A percentile compares a stretch with the other conserved stretches of the same genome.
These are phyloP conservation scores for Polymixis lichenea DNA, from an alignment of 2,888 invertebrate species.

Conservation along the genomic window DNA sequence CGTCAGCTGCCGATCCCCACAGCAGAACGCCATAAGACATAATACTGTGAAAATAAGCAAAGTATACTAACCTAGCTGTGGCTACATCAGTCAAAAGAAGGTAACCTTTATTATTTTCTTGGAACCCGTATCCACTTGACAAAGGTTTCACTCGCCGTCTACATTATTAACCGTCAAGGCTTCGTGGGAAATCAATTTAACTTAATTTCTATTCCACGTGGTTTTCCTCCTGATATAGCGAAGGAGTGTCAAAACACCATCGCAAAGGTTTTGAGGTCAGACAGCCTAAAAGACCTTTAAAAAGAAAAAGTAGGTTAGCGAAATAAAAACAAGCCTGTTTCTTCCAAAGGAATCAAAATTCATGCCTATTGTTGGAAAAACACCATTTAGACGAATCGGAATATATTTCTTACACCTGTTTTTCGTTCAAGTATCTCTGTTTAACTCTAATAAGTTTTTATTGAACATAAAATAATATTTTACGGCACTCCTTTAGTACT, in stretches of 20 bases:
- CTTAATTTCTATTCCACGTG: background rate
- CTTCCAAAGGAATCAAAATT: slow-evolving; percentile 57
- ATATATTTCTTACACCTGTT: slow-evolving; percentile 66
- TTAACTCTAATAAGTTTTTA: slow-evolving; percentile 69
- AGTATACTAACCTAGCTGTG: too few relatives aligned
- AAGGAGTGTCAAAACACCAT: background rate
- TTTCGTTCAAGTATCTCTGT: slow-evolving; percentile 67
- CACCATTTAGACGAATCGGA: slow-evolving; percentile 42
- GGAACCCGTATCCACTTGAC: background rate
- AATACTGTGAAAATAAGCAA: too few relatives aligned
- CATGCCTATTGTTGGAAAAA: slow-evolving; percentile 41
- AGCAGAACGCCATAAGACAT: too few relatives aligned
- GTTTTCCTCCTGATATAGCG: background rate
- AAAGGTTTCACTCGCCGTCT: background rate
- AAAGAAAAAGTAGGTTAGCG: slow-evolving; percentile 17
- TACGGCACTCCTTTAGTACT: slow-evolving; percentile 63
- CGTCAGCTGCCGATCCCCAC: too few relatives aligned
- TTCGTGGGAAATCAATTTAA: background rate
- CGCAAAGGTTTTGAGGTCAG: slow-evolving; percentile 13
- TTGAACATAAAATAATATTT: slow-evolving; percentile 67
- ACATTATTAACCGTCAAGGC: background rate
- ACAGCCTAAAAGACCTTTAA: background rate
- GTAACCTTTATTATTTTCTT: background rate
- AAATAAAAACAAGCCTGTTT: slow-evolving; percentile 29
- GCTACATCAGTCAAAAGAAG: too few relatives aligned